Base-by-base conservation (phyloP, 2,888 invertebrate genomes). In the Agrotis exclamationis region DNA sequence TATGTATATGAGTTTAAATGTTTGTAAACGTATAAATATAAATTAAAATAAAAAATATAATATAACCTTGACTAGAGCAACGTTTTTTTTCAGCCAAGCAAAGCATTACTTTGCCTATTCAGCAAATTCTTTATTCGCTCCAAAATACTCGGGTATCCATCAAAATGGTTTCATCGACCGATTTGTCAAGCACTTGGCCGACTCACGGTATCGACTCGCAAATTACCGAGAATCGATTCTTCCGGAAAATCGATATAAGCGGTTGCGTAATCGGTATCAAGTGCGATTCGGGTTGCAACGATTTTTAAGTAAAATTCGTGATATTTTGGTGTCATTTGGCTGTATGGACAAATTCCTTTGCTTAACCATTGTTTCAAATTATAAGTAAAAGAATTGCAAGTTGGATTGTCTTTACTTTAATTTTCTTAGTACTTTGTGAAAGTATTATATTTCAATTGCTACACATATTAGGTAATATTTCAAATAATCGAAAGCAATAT, bases 111-210 rank as follows among this genome's bases (percentile, higher is more conserved):
- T 1, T 4, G 24, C 14, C 3, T 4, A 50, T 22, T 53, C 22
- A 3, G 51, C 9, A 76, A 62, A 76, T 48, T 70, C 65, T 56
- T 80, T 20, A 47, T 56, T 48, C 47, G 18, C 13, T 13, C 24
- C 28, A 67, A 70, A 76, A 60, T 59, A 63, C 74, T 72, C 51
- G 79, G 82, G 84, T 70, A 66, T 88, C 81, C 74, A 79, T 84
- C 86, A 80, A 71, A 90, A 82, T 58, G 74, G 83, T 89, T 82
- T 68, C 90, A 78, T 88, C 82, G 91, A 65, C 90, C 93, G 91
- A 93, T 93, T 93, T 84, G 91, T 88, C 87, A 90, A 88, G 91
- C 91, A 89, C 90, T 93, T 91, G 93, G 88, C 91, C 92, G 89
- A 91, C 87, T 92, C 92, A 87, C 90, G 88, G 90, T 89, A 89